These are phyloP conservation scores for Microcebus ravelobensis DNA, from an alignment of 2,113 vertebrate species.

Conservation along the genomic window DNA sequence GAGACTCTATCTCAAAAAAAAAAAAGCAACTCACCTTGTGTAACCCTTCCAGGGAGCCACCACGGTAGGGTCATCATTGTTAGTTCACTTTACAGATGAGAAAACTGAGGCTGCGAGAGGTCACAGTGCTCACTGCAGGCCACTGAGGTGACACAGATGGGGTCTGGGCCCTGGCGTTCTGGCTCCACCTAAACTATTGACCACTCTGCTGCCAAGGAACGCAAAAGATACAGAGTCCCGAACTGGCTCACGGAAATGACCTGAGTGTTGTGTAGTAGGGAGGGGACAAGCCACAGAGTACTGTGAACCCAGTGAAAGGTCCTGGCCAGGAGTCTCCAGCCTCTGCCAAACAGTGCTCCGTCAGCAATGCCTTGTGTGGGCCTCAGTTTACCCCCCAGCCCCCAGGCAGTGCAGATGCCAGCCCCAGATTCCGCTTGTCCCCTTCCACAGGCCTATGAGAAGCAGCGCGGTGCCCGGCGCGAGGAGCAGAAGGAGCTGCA, in stretches of 20 bases:
- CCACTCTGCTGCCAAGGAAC: background rate
- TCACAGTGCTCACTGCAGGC: background rate
- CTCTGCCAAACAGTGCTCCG: background rate
- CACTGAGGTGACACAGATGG: background rate
- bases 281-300: background rate
- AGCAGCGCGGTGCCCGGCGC: slow-evolving; percentile 89
- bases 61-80: background rate
- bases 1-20: no score
- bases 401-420: background rate
- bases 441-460: slow-evolving; percentile 89
- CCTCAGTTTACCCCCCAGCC: background rate
- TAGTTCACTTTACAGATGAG: background rate
- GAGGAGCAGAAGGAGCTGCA: slow-evolving; percentile 88
- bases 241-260: background rate
- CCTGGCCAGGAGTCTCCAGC: background rate
- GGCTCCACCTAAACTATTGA: background rate
- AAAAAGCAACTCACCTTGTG: no score
- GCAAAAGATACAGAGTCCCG: background rate
- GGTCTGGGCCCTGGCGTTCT: background rate
- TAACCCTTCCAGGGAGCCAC: background rate
- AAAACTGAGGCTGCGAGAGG: background rate
- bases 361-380: rapidly evolving
- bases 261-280: background rate
- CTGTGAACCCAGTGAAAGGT: background rate
- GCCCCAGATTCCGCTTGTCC: rapidly evolving